phyloP scores from a whole-genome alignment of 30 jellyfish, hydroid and myxozoan species.

The Turritopsis dohrnii region DNA sequence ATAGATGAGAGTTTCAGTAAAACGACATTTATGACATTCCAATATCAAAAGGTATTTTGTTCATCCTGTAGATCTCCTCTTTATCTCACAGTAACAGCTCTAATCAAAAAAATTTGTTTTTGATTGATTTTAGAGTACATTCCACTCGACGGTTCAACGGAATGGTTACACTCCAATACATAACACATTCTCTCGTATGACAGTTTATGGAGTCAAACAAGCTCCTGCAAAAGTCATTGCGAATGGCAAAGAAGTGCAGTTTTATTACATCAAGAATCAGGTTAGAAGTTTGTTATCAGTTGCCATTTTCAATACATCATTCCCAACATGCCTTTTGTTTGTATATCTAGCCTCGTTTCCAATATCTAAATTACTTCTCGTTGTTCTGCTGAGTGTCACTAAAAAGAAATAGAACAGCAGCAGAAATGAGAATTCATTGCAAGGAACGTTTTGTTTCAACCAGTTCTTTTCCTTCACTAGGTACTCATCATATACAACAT shows the following conservation, averaged over 20 bases:
- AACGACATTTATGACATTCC: constrained; percentile 4
- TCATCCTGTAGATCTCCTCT: background rate
- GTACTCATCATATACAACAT: background rate
- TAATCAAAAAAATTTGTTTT: background rate
- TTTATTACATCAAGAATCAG: constrained; percentile 28
- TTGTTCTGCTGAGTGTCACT: background rate
- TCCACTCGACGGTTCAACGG: constrained; percentile 20
- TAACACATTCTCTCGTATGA: constrained; percentile 32
- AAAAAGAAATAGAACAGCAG: background rate
- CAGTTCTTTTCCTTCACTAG: background rate
- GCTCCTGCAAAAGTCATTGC: constrained; percentile 43
- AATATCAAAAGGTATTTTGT: background rate
- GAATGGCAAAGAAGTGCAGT: constrained; percentile 46
- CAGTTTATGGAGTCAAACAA: constrained; percentile 45
- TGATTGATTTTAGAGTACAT: constrained; percentile 25
- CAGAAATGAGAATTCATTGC: background rate
- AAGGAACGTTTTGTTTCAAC: background rate
- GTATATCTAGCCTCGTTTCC: too few relatives aligned
- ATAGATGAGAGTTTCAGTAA: background rate
- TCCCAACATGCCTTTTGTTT: too few relatives aligned
- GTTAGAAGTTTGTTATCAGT: background rate
- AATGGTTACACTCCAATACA: constrained; percentile 54
- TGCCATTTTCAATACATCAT: background rate
- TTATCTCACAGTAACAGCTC: background rate
- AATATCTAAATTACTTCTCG: background rate